Percentiles rank a stretch among this genome's conserved stretches.
Evolutionary conservation across 23 tunicate species (phyloP).

Genomic region (Ciona savignyi): DNA sequence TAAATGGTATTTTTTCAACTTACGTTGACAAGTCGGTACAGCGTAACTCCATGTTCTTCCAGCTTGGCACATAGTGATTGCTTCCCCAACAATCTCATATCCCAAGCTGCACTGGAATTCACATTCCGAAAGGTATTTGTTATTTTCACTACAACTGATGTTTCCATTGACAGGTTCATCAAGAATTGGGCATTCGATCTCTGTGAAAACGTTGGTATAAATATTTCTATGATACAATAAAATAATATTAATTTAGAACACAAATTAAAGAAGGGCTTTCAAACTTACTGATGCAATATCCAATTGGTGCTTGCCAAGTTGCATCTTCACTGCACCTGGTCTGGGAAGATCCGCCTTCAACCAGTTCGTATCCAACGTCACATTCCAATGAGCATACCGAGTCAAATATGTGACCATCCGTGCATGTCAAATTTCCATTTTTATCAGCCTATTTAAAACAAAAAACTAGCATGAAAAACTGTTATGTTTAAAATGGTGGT

Average conservation of each 20-base stretch:
- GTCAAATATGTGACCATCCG: conserved; percentile 43
- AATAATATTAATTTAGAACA: too few relatives aligned
- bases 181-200: conserved; percentile 31
- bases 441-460: conserved; percentile 30
- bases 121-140: conserved; percentile 47
- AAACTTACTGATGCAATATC: conserved; percentile 67
- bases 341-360: background rate
- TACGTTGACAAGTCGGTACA: conserved; percentile 38
- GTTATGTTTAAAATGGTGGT: too few relatives aligned
- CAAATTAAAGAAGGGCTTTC: too few relatives aligned
- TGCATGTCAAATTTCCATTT: conserved; percentile 48
- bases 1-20: background rate
- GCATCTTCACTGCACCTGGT: conserved; percentile 43
- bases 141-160: conserved; percentile 37
- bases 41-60: conserved; percentile 37
- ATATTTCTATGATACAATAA: too few relatives aligned
- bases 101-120: conserved; percentile 52
- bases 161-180: conserved; percentile 22
- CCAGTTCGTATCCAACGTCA: conserved; percentile 20
- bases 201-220: conserved; percentile 17
- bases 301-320: conserved; percentile 47
- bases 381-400: conserved; percentile 57
- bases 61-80: conserved; percentile 35
- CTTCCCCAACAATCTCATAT: conserved; percentile 35
- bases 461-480: too few relatives aligned